phyloP scores from a whole-genome alignment of 2,888 invertebrate species.

The Congeria kusceri region DNA sequence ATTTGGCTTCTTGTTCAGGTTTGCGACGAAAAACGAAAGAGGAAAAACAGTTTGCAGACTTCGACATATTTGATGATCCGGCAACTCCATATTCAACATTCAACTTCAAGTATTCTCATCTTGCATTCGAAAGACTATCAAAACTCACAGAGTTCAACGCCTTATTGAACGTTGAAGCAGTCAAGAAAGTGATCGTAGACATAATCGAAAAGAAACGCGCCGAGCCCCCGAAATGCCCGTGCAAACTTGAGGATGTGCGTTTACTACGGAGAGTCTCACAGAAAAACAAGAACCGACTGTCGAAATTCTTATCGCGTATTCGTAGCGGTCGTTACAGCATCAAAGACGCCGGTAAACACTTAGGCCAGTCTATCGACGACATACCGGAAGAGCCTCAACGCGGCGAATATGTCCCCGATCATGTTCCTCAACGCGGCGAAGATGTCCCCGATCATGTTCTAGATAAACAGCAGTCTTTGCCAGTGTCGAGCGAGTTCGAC shows the following conservation, averaged over 20 bases:
- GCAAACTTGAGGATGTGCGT: constrained; percentile 69
- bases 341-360: constrained; percentile 39
- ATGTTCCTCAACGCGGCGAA: constrained; percentile 11
- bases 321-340: constrained; percentile 52
- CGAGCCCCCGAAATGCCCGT: constrained; percentile 66
- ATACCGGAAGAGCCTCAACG: not conserved
- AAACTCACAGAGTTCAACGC: constrained; percentile 86
- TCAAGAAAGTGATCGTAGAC: constrained; percentile 82
- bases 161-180: constrained; percentile 81
- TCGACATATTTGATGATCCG: constrained; percentile 85
- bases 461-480: too few relatives aligned
- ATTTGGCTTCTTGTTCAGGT: constrained; percentile 79
- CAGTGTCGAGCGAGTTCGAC: too few relatives aligned
- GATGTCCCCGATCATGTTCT: constrained; percentile 6
- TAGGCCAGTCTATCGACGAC: constrained; percentile 19
- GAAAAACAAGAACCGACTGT: constrained; percentile 67
- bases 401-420: constrained; percentile 8
- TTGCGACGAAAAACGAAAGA: constrained; percentile 84
- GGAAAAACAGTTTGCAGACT: constrained; percentile 85
- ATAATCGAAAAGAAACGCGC: constrained; percentile 74
- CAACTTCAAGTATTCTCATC: constrained; percentile 85
- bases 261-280: constrained; percentile 68
- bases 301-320: constrained; percentile 61
- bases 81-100: constrained; percentile 85
- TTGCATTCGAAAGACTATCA: constrained; percentile 85